Evolutionary conservation across 1,140 invertebrate genomes (phyloP), one percentile per base, ranked within the genome.

Genomic region (Eupristina koningsbergeri): DNA sequence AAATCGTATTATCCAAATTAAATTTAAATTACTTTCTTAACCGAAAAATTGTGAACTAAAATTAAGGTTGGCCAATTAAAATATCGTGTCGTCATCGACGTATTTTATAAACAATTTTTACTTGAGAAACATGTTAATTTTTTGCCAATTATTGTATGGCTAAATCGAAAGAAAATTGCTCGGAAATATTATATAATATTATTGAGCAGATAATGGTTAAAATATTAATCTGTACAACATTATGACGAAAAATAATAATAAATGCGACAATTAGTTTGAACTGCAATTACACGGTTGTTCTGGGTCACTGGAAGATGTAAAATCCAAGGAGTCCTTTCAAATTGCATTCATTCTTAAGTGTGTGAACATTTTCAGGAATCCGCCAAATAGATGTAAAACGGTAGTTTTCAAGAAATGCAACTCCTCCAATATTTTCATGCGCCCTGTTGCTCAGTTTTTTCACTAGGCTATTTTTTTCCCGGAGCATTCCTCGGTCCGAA

Each of bases 371-470:
- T 19, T 39, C 17, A 19, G 17, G 31, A 13, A 67, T 36, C 36
- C 63, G 31, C 31, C 63, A 67, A 34, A 67, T 64, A 64, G 29
- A 64, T 64, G 34, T 64, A 64, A 64, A 64, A 64, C 13, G 29
- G n/a, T 64, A 13, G 29, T 64, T 64, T 34, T 3, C 11, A 64
- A 64, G 3, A 22, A 29, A 64, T 29, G 34, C 34, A 67, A 19
- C 15, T 67, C 9, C 7, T 34, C 15, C 36, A 67, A 67, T 79
- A 73, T 64, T n/a, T n/a, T n/a, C n/a, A n/a, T n/a, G n/a, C n/a
- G n/a, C n/a, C n/a, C n/a, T 47, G n/a, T 63, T 64, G 67, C 53
- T 45, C 50, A 7, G 50, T n/a, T 34, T 8, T 39, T 53, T 7
- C 29, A 29, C 19, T 22, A 0, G 53, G n/a, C 39, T 75, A 47